Base-by-base conservation (phyloP, 2,797 vertebrate genomes). In the Ibycter americanus region DNA sequence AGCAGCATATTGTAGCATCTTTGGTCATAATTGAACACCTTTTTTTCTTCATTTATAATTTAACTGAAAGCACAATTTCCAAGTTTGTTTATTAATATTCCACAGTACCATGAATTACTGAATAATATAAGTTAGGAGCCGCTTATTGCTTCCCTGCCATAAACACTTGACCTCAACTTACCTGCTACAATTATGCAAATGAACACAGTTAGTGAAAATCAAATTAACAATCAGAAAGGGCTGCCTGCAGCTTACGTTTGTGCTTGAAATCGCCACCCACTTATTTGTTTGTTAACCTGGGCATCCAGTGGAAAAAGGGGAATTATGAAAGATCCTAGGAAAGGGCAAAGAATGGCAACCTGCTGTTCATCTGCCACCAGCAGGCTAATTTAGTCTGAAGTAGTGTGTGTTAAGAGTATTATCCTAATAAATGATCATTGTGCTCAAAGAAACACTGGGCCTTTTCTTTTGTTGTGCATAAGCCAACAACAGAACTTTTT, bases 221-320 rank as follows among this genome's bases (percentile, higher is more conserved):
- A 95, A 93, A 95, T 87, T 71, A 93, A 89, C 76, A 52, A 31
- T 86, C 79, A 68, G 73, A 96, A 93, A 95, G 21, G 49, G 79
- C 93, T 93, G 77, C 73, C 36, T 80, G 47, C 79, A 78, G 29
- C 36, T 92, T 89, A 52, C 36, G 55, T 96, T 89, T 94, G 62
- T 93, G 32, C 78, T 70, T 91, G 54, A 82, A 90, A 83, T 62
- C 95, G 72, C 84, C 91, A 89, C 62, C 66, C 54, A 70, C 79
- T 94, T 97, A 83, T 83, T 94, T 96, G 62, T 93, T 95, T 93
- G 61, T 94, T 97, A 94, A 96, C 52, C 79, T 59, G 61, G 79
- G 63, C 62, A 83, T 90, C 61, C 86, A 71, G 21, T 84, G 67
- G 61, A 26, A 74, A 70, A 80, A 76, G 32, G 3, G 1, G 27